Conservation (phyloP, 2,113 vertebrate species). For the Urocynchramus pylzowi region DNA sequence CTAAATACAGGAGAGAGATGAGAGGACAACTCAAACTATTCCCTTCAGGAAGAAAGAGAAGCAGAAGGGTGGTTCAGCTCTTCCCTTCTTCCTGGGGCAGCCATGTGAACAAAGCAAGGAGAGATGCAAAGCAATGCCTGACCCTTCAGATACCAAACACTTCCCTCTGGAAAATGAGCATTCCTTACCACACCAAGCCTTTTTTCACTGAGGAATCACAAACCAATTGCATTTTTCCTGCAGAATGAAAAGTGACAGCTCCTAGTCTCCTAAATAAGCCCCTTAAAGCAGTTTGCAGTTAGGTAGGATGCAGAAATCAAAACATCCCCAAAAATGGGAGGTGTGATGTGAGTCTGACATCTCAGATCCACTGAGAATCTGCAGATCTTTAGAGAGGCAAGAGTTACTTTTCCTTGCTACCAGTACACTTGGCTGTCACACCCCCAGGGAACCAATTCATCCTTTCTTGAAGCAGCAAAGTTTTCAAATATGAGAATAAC, state of each 20-base stretch:
- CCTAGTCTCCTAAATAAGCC: neutral
- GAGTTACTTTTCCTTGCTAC: neutral
- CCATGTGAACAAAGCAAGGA: neutral
- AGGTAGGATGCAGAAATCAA: neutral
- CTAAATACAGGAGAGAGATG: neutral
- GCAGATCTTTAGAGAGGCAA: neutral
- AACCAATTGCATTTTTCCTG: neutral
- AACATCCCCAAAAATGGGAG: neutral
- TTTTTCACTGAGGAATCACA: neutral
- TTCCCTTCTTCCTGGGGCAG: neutral
- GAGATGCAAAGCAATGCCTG: neutral
- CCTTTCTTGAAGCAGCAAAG: neutral
- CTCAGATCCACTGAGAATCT: neutral
- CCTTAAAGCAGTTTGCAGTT: neutral
- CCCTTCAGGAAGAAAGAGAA: neutral
- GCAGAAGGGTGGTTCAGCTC: neutral
- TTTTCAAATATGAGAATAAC: neutral
- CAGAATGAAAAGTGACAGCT: fast-evolving
- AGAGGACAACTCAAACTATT: neutral
- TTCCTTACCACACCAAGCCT: neutral
- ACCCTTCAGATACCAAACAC: neutral
- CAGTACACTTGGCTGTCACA: neutral
- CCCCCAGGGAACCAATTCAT: neutral
- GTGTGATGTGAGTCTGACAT: neutral
- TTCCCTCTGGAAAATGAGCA: neutral